Evolutionary conservation across 2,797 vertebrate genomes (phyloP), one percentile per base, ranked within the genome.

Genomic region (Syngnathus rostellatus): DNA sequence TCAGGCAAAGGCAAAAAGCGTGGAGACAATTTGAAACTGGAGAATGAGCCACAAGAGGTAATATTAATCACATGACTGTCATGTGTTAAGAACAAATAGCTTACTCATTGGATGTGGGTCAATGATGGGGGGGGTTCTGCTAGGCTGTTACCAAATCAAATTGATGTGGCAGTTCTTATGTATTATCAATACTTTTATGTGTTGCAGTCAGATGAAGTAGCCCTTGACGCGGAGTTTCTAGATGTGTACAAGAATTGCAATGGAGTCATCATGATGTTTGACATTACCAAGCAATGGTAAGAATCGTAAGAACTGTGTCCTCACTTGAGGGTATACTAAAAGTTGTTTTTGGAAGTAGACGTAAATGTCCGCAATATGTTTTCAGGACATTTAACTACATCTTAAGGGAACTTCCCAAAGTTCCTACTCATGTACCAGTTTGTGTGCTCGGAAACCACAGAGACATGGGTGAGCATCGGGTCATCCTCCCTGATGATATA

Each of bases 221-320:
- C 96, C 48, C 87, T 99, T 83, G 97, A 99, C 63, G 97, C 97
- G 0, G 95, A 99, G 87, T 99, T 98, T 86, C 86, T 99, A 72
- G 97, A 99, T 0, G 97, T 99, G 39, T 99, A 99, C 85, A 97
- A 99, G 85, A 99, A 97, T 85, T 98, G 97, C 79, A 97, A 95
- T 0, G 96, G 97, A 0, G 93, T 99, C 31, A 95, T 99, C 87
- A 94, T 99, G 95, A 98, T 99, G 95, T 99, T 98, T 66, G 97
- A 99, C 85, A 99, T 99, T 77, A 99, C 97, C 80, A 99, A 99
- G 78, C 97, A 99, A 83, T 99, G 96, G 97, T 99, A 82, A 91
- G 85, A 71, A 58, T 16, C 46, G 23, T 67, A 23, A 23, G 23
- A 23, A 23, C 31, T 66, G 48, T 37, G 46, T 23, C n/a, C 31